Evolutionary conservation across 2,113 vertebrate species (phyloP).

Genomic region (Addax nasomaculatus): DNA sequence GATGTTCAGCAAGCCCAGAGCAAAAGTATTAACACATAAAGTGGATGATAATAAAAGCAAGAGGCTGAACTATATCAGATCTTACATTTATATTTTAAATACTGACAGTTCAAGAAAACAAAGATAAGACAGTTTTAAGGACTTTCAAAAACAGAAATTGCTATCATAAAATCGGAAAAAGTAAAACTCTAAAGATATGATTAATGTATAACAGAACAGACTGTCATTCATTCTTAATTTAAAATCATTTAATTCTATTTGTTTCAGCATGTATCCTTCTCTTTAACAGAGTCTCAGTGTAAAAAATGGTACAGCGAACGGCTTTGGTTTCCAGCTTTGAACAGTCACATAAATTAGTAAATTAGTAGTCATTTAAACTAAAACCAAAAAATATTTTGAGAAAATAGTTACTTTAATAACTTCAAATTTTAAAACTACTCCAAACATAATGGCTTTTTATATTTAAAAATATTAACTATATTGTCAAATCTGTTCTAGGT

Average conservation of each 20-base stretch:
- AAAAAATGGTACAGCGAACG: background rate
- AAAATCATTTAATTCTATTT: background rate
- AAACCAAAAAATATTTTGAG: background rate
- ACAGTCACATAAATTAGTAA: background rate
- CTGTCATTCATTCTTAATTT: background rate
- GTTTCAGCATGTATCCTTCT: background rate
- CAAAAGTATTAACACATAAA: background rate
- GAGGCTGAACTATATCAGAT: background rate
- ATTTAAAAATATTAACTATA: background rate
- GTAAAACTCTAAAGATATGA: background rate
- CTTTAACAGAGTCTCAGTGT: background rate
- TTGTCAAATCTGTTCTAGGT: background rate
- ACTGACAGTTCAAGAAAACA: background rate
- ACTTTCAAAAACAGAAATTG: background rate
- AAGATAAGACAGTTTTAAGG: background rate
- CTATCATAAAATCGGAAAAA: background rate
- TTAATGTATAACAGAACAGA: background rate
- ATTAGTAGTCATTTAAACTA: background rate
- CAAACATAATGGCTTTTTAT: background rate
- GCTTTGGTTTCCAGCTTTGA: background rate
- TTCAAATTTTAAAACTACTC: background rate
- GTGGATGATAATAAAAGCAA: background rate
- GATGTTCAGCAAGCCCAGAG: background rate
- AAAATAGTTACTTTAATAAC: constrained; percentile 6
- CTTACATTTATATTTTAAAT: constrained; percentile 10